Base-by-base conservation (phyloP, 2,797 vertebrate species). In the Fundulus diaphanus region DNA sequence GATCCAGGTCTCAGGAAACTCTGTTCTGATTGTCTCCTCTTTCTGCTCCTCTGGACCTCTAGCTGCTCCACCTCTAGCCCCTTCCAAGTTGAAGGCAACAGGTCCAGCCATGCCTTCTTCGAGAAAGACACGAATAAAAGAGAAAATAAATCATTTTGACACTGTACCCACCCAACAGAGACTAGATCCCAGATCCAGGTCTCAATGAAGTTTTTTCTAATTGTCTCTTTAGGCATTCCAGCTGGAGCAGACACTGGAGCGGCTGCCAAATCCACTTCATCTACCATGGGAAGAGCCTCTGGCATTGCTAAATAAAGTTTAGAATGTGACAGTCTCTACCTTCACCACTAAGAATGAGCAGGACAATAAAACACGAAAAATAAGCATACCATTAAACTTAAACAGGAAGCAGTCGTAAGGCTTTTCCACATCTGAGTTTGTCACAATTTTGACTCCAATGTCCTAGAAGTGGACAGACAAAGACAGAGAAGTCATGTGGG, bases 1-100 rank as follows among this genome's bases (percentile, higher is more conserved):
- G 74, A 97, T 92, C 95, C 96, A 97, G 1, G 95, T 96, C 83
- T 96, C 91, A 0, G 94, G 89, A 44, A 96, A 95, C 84, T 90
- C 94, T 0, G 77, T 93, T 76, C 94, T 93, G 70, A 94, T 54
- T 2, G 90, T 87, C 20, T 70, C 79, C 79, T 90, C 66, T 40
- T 79, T 79, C 63, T 70, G 61, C 44, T 73, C 70, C 37, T 61
- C 68, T 72, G 59, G 13, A 8, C 1, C 27, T 22, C 0, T 71
- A 52, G 5, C 0, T 0, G 0, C 0, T 16, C 0, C 0, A 3
- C 22, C 31, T 72, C 9, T 0, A 2, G 22, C 0, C 48, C 54
- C 27, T 18, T 73, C 70, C 79, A 79, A 82, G 76, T 88, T 82
- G 73, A 77, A 82, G 68, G 85, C 82, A 87, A 89, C 71, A 12